Conservation (phyloP, 2,797 vertebrate species). For the Aphelocoma californica region DNA sequence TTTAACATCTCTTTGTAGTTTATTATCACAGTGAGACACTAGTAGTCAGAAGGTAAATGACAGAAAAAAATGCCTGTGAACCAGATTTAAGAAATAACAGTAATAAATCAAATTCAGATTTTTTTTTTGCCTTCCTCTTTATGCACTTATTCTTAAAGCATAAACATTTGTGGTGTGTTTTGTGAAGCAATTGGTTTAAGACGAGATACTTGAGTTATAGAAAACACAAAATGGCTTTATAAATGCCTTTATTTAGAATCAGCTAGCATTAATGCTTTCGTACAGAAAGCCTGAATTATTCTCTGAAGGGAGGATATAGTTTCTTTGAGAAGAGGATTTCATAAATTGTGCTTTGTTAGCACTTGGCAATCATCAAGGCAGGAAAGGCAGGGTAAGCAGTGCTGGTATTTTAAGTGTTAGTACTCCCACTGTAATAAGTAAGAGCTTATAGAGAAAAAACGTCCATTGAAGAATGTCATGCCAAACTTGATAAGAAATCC, state of each 20-base stretch:
- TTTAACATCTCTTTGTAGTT: conserved; percentile 34
- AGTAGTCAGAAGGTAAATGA: conserved; percentile 12
- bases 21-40: not conserved
- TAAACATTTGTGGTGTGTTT: conserved; percentile 30
- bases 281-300: conserved; percentile 22
- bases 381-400: not conserved
- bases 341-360: conserved; percentile 3
- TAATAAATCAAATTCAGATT: conserved; percentile 6
- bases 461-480: not conserved
- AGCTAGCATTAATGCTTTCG: conserved; percentile 9
- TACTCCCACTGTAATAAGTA: not conserved
- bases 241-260: conserved; percentile 23
- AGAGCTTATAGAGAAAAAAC: not conserved
- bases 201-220: conserved; percentile 3
- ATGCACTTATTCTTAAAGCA: not conserved
- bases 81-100: conserved; percentile 2
- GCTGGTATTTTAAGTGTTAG: conserved; percentile 10
- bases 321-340: conserved; percentile 8
- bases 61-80: conserved; percentile 24
- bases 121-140: conserved; percentile 8
- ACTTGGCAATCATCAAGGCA: not conserved
- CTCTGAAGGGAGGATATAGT: not conserved
- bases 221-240: not conserved
- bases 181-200: not conserved
- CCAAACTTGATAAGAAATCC: not conserved